Evolutionary conservation across 1,140 invertebrate species (phyloP).

Genomic region (Drosophila sucinea): DNA sequence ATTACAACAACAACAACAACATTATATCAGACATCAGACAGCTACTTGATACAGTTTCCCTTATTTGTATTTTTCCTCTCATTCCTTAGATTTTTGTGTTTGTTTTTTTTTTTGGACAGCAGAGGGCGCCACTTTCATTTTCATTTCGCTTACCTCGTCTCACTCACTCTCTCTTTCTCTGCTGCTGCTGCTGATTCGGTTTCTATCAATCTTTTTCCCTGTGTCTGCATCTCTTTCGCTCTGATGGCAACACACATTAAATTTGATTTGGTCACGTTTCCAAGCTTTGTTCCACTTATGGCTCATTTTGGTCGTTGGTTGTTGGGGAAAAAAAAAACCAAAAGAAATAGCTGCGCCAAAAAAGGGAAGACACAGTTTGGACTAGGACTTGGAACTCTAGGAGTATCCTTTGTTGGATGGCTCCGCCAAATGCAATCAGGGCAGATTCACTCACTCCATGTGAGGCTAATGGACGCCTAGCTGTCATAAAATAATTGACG

Average conservation of each 20-base stretch:
- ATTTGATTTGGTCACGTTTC: slow-evolving; percentile 83
- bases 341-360: background rate
- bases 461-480: slow-evolving; percentile 62
- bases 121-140: slow-evolving; percentile 54
- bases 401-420: background rate
- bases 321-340: background rate
- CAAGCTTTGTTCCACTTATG: slow-evolving; percentile 82
- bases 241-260: slow-evolving; percentile 71
- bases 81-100: slow-evolving; percentile 11
- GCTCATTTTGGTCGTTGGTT: slow-evolving; percentile 67
- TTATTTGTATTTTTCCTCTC: slow-evolving; percentile 28
- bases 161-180: slow-evolving; percentile 1
- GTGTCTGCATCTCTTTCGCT: slow-evolving; percentile 29
- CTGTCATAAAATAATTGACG: slow-evolving; percentile 75
- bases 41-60: slow-evolving; percentile 46
- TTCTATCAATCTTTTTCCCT: slow-evolving; percentile 36
- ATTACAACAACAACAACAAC: slow-evolving; percentile 35
- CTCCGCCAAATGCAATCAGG: slow-evolving; percentile 57
- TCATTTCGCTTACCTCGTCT: slow-evolving; percentile 26
- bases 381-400: background rate
- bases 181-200: slow-evolving; percentile 10
- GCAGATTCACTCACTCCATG: slow-evolving; percentile 19
- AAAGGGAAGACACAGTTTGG: background rate
- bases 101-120: slow-evolving; percentile 40
- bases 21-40: background rate